phyloP scores from a whole-genome alignment of 2,113 vertebrate species.

The Halichoerus grypus region DNA sequence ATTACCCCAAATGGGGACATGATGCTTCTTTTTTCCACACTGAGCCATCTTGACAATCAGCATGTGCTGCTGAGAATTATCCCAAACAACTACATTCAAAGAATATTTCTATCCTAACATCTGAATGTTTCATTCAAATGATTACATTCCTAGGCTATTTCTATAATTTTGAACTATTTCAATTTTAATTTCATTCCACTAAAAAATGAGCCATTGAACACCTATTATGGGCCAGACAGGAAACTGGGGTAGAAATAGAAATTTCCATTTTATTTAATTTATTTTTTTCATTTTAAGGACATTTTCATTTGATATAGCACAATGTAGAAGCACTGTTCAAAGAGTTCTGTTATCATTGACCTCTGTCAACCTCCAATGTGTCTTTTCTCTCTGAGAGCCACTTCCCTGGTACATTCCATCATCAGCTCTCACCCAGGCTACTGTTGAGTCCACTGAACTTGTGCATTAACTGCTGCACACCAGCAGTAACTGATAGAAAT shows the following conservation, averaged over 20 bases:
- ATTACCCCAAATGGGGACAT: background rate
- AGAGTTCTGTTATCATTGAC: background rate
- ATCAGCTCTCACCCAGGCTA: background rate
- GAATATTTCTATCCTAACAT: background rate
- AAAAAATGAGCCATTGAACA: background rate
- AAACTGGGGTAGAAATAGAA: background rate
- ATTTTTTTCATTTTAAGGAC: background rate
- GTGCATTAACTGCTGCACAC: background rate
- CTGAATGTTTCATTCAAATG: constrained; percentile 17
- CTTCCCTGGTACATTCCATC: background rate
- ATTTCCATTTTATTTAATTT: background rate
- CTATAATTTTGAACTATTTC: background rate
- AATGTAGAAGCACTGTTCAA: background rate
- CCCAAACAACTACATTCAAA: background rate
- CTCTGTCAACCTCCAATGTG: background rate
- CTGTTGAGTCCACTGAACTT: background rate
- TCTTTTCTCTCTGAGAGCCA: background rate
- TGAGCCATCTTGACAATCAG: background rate
- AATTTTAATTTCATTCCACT: background rate
- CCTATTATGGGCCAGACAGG: background rate
- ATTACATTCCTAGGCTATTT: background rate
- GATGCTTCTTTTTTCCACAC: background rate
- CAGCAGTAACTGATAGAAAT: background rate
- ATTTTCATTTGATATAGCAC: background rate
- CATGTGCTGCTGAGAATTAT: background rate